Evolutionary conservation across 2,113 vertebrate genomes (phyloP).

Genomic region (Vimba vimba): DNA sequence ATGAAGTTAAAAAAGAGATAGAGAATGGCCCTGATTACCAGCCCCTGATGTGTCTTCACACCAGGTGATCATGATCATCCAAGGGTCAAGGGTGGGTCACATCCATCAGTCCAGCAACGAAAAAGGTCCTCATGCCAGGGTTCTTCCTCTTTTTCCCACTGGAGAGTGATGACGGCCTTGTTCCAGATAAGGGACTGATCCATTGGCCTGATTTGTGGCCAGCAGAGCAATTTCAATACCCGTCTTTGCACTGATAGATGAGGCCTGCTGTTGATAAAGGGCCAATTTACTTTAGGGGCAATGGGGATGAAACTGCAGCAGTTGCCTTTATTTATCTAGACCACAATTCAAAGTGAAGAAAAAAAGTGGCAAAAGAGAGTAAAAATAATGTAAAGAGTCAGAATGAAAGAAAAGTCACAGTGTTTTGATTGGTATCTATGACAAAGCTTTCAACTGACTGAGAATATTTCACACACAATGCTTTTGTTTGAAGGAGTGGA

Average conservation of each 20-base stretch:
- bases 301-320: constrained; percentile 75
- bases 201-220: constrained; percentile 79
- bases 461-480: constrained; percentile 3
- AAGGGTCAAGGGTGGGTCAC: constrained; percentile 68
- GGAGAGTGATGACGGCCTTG: constrained; percentile 78
- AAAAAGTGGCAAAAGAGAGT: constrained; percentile 55
- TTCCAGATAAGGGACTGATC: constrained; percentile 75
- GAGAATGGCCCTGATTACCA: constrained; percentile 53
- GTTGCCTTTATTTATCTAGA: constrained; percentile 74
- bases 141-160: constrained; percentile 69
- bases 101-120: constrained; percentile 69
- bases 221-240: constrained; percentile 79
- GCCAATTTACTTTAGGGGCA: constrained; percentile 76
- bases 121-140: constrained; percentile 64
- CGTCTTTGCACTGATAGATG: constrained; percentile 76
- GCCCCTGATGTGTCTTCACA: constrained; percentile 57
- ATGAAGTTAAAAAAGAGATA: constrained; percentile 50
- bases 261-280: constrained; percentile 75
- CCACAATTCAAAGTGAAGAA: constrained; percentile 63
- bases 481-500: not conserved
- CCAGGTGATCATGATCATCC: constrained; percentile 66
- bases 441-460: constrained; percentile 33
- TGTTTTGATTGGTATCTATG: constrained; percentile 40
- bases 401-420: constrained; percentile 47
- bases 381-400: constrained; percentile 40